Percentiles rank a stretch among this genome's conserved stretches.
Evolutionary conservation across 2,888 invertebrate genomes (phyloP).

Genomic region (Cryptocephalus moraei): DNA sequence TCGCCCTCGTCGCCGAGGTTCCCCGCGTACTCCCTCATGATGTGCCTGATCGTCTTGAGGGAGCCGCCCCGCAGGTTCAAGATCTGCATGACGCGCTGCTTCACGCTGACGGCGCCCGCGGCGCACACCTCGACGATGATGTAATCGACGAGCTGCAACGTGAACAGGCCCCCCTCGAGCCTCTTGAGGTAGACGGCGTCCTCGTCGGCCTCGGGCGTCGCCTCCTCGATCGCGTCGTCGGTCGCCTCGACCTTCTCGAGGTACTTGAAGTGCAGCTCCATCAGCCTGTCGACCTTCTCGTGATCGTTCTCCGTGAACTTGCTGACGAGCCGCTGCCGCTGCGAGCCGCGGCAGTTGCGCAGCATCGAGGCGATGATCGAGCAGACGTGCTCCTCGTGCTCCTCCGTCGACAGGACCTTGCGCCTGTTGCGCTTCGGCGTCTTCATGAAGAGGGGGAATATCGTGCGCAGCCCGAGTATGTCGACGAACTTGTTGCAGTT

Average conservation of each 20-base stretch:
- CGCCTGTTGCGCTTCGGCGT: slow-evolving; percentile 82
- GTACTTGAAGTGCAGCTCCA: slow-evolving; percentile 96
- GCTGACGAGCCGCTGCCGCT: slow-evolving; percentile 78
- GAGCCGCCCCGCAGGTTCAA: slow-evolving; percentile 83
- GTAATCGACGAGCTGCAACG: slow-evolving; percentile 89
- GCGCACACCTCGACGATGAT: slow-evolving; percentile 71
- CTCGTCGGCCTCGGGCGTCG: slow-evolving; percentile 44
- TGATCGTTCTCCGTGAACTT: slow-evolving; percentile 98
- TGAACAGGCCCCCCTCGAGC: slow-evolving; percentile 88
- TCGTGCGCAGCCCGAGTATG: slow-evolving; percentile 69
- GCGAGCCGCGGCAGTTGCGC: slow-evolving; percentile 87
- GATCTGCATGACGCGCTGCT: slow-evolving; percentile 81
- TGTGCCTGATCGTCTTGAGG: slow-evolving; percentile 82
- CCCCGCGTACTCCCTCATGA: slow-evolving; percentile 94
- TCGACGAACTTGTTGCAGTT: slow-evolving; percentile 84
- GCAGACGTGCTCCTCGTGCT: slow-evolving; percentile 91
- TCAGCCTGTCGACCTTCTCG: slow-evolving; percentile 91
- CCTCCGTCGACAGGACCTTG: slow-evolving; percentile 67
- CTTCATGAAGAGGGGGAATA: slow-evolving; percentile 99
- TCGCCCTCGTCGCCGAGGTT: slow-evolving; percentile 88
- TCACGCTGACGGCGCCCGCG: slow-evolving; percentile 59
- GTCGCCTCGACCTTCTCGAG: slow-evolving; percentile 82
- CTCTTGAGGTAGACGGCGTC: slow-evolving; percentile 82
- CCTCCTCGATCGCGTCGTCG: slow-evolving; percentile 63
- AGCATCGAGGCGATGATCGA: slow-evolving; percentile 91